Percentiles rank a stretch among this genome's conserved stretches.
Evolutionary conservation across 2,797 vertebrate genomes (phyloP).

Genomic region (Denticeps clupeoides): DNA sequence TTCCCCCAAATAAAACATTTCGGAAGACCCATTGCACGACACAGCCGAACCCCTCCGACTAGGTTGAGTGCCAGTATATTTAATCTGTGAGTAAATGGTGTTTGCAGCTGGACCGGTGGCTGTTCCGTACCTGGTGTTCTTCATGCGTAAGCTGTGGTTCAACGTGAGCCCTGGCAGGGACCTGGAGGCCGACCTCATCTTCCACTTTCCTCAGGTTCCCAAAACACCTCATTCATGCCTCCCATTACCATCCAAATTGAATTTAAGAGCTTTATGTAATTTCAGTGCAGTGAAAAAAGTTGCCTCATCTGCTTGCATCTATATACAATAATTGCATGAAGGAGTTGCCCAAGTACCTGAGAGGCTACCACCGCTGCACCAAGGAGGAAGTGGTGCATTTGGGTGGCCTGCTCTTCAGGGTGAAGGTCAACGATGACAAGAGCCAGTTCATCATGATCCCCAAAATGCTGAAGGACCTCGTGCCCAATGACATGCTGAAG

Average conservation of each 20-base stretch:
- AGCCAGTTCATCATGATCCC: slow-evolving; percentile 61
- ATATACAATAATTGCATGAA: slow-evolving; percentile 47
- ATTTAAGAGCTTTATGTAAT: no score
- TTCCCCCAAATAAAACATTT: no score
- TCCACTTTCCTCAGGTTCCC: slow-evolving; percentile 90
- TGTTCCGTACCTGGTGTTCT: slow-evolving; percentile 72
- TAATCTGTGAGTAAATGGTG: background rate
- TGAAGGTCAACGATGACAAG: slow-evolving; percentile 62
- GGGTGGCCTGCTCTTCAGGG: slow-evolving; percentile 77
- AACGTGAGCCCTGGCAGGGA: slow-evolving; percentile 80
- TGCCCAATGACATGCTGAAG: slow-evolving; percentile 77
- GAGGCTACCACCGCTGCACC: slow-evolving; percentile 79
- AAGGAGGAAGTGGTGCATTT: slow-evolving; percentile 77
- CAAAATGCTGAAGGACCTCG: slow-evolving; percentile 79
- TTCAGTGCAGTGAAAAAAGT: no score
- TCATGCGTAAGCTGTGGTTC: slow-evolving; percentile 95
- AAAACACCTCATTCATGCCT: slow-evolving; percentile 1
- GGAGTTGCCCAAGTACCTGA: slow-evolving; percentile 91
- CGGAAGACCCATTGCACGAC: no score
- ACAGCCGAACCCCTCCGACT: no score
- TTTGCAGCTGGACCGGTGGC: slow-evolving; percentile 47
- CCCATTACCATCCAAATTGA: slow-evolving; percentile 57
- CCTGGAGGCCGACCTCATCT: slow-evolving; percentile 73
- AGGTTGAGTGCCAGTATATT: no score
- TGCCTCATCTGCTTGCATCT: no score